phyloP scores from a whole-genome alignment of 2,113 vertebrate species.

The Hydropotes inermis region DNA sequence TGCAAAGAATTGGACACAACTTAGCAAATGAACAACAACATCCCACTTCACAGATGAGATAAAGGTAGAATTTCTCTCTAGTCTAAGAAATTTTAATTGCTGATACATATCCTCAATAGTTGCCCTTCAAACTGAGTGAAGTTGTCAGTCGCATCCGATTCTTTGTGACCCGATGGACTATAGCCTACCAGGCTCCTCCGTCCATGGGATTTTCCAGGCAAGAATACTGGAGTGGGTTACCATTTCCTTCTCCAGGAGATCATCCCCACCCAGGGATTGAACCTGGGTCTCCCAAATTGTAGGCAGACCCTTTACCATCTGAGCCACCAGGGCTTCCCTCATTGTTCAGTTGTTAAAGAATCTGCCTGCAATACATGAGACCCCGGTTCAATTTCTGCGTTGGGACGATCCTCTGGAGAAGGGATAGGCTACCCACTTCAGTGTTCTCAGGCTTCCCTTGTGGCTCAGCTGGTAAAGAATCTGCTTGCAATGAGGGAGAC shows the following conservation, averaged over 20 bases:
- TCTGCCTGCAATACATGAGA: neutral
- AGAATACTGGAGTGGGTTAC: neutral
- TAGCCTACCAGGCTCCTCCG: neutral
- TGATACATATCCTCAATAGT: neutral
- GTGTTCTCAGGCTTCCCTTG: too few species aligned
- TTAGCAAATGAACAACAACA: neutral
- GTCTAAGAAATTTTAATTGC: neutral
- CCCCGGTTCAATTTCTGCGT: neutral
- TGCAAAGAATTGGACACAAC: neutral
- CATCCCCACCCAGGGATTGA: neutral
- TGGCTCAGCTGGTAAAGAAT: too few species aligned
- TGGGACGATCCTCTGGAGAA: neutral
- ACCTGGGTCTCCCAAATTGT: neutral
- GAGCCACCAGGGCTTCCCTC: neutral
- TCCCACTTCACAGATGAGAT: neutral
- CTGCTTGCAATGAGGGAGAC: too few species aligned
- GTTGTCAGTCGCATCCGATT: fast-evolving
- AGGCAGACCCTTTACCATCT: neutral
- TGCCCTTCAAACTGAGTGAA: neutral
- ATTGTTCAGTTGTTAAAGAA: neutral
- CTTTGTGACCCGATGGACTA: fast-evolving
- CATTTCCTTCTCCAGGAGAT: neutral
- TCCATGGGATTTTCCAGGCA: neutral
- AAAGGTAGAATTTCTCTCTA: neutral
- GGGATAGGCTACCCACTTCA: too few species aligned